phyloP scores from a whole-genome alignment of 2,113 vertebrate genomes.

The Sula dactylatra region DNA sequence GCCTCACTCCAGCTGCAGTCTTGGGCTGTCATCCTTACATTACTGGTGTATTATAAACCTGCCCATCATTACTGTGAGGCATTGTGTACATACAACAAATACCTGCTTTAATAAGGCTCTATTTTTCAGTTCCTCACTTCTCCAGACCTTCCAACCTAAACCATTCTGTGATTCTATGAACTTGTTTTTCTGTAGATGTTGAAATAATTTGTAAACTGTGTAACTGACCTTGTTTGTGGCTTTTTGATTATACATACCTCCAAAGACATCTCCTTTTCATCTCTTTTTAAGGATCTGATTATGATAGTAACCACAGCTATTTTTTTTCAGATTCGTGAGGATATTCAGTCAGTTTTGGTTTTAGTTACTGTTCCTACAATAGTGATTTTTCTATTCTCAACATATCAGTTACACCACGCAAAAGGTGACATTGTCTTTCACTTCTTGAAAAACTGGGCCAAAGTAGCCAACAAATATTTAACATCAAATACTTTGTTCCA shows the following conservation, averaged over 20 bases:
- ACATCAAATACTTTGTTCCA: slow-evolving; percentile 14
- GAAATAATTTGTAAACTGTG: not conserved
- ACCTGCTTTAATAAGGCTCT: not conserved
- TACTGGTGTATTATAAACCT: not conserved
- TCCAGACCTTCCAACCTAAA: not conserved
- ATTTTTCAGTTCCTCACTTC: not conserved
- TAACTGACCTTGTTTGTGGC: not conserved
- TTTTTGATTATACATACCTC: not conserved
- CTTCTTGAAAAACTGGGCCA: slow-evolving; percentile 38
- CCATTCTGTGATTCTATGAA: not conserved
- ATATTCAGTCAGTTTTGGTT: not conserved
- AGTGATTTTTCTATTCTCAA: not conserved
- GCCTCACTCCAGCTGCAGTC: not conserved
- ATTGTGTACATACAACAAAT: not conserved
- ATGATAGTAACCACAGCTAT: not conserved
- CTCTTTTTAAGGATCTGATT: not conserved
- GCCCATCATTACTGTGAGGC: not conserved
- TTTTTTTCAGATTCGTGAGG: not conserved
- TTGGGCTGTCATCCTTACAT: not conserved
- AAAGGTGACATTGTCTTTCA: slow-evolving; percentile 25
- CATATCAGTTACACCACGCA: not conserved
- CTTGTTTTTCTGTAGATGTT: not conserved
- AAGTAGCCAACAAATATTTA: slow-evolving; percentile 32
- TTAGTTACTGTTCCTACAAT: not conserved
- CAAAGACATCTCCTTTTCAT: not conserved